These are phyloP conservation scores for Drosophila pseudoobscura DNA, from an alignment of 1,140 invertebrate species.

Conservation along the genomic window DNA sequence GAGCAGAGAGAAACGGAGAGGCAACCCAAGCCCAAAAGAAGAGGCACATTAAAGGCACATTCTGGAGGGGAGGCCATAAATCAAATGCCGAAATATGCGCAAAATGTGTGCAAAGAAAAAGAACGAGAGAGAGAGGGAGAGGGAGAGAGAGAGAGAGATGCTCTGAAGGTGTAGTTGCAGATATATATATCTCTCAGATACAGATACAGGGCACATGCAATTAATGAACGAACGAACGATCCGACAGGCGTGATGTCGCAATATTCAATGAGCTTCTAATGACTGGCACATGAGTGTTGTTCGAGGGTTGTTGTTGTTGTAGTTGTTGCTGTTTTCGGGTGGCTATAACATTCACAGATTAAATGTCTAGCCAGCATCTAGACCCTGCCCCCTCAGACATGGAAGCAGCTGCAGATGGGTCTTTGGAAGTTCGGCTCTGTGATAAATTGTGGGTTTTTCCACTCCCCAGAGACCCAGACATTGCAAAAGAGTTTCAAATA, in stretches of 20 bases:
- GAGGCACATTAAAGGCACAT: conserved; percentile 32
- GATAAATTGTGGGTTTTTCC: too few species aligned
- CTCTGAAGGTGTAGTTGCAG: background rate
- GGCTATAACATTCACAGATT: conserved; percentile 32
- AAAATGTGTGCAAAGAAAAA: conserved; percentile 45
- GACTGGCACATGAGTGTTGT: conserved; percentile 58
- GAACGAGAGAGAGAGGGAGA: conserved; percentile 1
- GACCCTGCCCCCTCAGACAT: background rate
- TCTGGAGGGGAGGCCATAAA: conserved; percentile 46
- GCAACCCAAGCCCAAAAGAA: conserved; percentile 15
- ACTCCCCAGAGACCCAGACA: too few species aligned
- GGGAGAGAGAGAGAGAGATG: background rate
- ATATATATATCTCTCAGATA: conserved; percentile 34
- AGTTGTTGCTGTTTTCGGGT: conserved; percentile 1
- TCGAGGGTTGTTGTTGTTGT: conserved; percentile 9
- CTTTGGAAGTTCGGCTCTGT: too few species aligned
- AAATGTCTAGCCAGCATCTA: conserved; percentile 41
- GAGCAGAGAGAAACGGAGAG: conserved; percentile 13
- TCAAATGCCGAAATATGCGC: conserved; percentile 64
- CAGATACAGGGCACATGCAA: conserved; percentile 26
- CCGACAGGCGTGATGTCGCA: conserved; percentile 63
- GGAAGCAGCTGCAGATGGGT: too few species aligned
- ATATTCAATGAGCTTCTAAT: conserved; percentile 72
- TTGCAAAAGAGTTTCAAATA: too few species aligned
- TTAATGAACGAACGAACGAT: conserved; percentile 53